These are phyloP conservation scores for Nerophis lumbriciformis DNA, from an alignment of 2,113 vertebrate species.

Conservation along the genomic window DNA sequence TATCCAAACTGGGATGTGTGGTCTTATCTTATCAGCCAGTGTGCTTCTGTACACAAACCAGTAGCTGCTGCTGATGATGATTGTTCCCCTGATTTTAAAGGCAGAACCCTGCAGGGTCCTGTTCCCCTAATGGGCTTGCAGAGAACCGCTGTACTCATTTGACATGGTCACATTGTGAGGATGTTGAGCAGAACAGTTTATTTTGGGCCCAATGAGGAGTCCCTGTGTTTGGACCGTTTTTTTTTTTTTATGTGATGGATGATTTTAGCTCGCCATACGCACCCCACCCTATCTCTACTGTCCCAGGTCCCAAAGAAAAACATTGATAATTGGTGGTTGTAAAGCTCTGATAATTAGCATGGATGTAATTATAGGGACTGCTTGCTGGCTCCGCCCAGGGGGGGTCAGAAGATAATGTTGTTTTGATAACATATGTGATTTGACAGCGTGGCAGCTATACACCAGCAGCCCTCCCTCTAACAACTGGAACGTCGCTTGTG, in stretches of 20 bases:
- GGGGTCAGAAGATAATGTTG: slow-evolving; percentile 45
- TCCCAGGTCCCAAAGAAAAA: slow-evolving; percentile 43
- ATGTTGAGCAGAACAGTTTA: too few relatives aligned
- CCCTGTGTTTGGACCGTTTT: too few relatives aligned
- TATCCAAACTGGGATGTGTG: slow-evolving; percentile 29
- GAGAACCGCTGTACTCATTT: slow-evolving; percentile 33
- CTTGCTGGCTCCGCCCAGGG: slow-evolving; percentile 37
- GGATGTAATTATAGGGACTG: slow-evolving; percentile 52
- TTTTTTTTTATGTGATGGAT: too few relatives aligned
- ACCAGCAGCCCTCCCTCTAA: too few relatives aligned
- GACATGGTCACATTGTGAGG: too few relatives aligned
- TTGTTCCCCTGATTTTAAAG: slow-evolving; percentile 34
- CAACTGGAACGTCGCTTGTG: too few relatives aligned
- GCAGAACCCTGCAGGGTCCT: slow-evolving; percentile 35
- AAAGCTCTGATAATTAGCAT: slow-evolving; percentile 61
- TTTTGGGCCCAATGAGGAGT: too few relatives aligned
- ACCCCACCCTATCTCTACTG: slow-evolving; percentile 8
- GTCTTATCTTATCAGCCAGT: slow-evolving; percentile 55
- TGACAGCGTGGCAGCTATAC: slow-evolving; percentile 10
- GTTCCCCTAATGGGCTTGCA: slow-evolving; percentile 42
- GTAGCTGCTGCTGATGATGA: slow-evolving; percentile 14
- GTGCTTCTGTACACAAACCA: slow-evolving; percentile 40
- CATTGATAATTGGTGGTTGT: slow-evolving; percentile 58
- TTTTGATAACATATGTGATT: slow-evolving; percentile 27
- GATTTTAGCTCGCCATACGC: too few relatives aligned